Evolutionary conservation across 2,797 vertebrate genomes (phyloP), one percentile per base, ranked within the genome.

Genomic region (Melanotaenia pygmaea): DNA sequence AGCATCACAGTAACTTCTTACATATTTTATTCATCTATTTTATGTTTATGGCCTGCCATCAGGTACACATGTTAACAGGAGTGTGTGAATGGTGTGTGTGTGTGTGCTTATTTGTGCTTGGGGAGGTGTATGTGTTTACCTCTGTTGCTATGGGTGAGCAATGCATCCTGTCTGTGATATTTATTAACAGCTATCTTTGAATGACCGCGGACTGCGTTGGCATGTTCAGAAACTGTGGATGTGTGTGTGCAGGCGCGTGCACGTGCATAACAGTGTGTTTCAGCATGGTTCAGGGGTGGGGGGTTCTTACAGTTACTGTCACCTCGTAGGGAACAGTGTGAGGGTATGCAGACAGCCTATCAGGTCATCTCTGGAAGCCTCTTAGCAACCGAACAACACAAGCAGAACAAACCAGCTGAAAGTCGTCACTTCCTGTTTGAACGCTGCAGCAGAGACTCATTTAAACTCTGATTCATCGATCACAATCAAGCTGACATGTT

Each of bases 121-220:
- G 1, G 10, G 8, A 85, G 87, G 76, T 83, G 47, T 51, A 37
- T 85, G 47, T 92, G 87, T 93, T 89, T 87, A 83, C 76, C 68
- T 75, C 75, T 20, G 93, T 94, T 94, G 92, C 94, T 82, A 93
- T 75, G 92, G 76, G 78, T 20, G 78, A 86, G 83, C 74, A 70
- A 82, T 63, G 71, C 74, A 77, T 86, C 80, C 83, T 72, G 83
- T 64, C 72, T 77, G 85, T 78, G 84, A 89, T 84, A 91, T 92
- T 90, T 89, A 89, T 87, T 74, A 59, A 32, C 76, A 0, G 81
- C 82, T 85, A 89, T 90, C 86, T 89, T 75, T 77, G 78, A 85
- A 82, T 62, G 87, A 72, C 76, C 68, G 70, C 87, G 74, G 72
- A 82, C 59, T 70, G 70, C 70, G 24, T 68, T 1, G 35, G 35